Base-by-base conservation (phyloP, 2,113 vertebrate species). In the Elgaria multicarinata region DNA sequence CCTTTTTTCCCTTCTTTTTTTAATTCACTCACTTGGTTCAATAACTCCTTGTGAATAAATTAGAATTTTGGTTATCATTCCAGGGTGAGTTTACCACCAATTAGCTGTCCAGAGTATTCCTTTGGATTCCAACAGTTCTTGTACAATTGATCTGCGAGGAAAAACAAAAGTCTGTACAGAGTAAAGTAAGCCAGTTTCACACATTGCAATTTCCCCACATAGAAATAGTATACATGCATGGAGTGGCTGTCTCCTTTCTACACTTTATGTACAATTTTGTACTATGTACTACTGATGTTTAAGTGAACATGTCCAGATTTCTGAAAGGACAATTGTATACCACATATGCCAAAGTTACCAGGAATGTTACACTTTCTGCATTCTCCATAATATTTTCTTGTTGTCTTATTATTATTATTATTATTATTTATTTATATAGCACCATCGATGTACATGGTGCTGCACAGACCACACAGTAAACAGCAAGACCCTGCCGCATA, bases 1-100 rank as follows among this genome's bases (percentile, higher is more conserved):
- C 16, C 53, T n/a, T 50, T 50, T 50, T 50, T 50, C 46, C n/a
- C 72, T 28, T 31, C 31, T 33, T 44, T 44, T 12, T 9, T 5
- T 46, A 39, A 28, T 2, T 84, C 66, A 20, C n/a, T 31, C 39
- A 33, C 39, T 33, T 76, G 39, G 72, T 86, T 64, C 24, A 86
- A 76, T 86, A 86, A 71, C 64, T 64, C 72, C 74, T 42, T 67
- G 39, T 33, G 39, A 24, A 66, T 83, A 66, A 83, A 83, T 83
- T 77, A 77, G 81, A 44, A 85, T 76, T 55, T 39, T 8, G 22
- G 36, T 36, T 62, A 26, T 53, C 46, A 42, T 86, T 75, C 18
- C 31, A 85, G 26, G 50, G 14, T 72, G 67, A 85, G 26, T n/a
- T 81, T 81, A 77, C 42, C 42, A 46, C 39, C 75, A 77, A 77